A percentile compares a stretch with the other conserved stretches of the same genome.
Evolutionary conservation across 2,113 vertebrate genomes (phyloP).

Genomic region (Lepidothrix coronata): DNA sequence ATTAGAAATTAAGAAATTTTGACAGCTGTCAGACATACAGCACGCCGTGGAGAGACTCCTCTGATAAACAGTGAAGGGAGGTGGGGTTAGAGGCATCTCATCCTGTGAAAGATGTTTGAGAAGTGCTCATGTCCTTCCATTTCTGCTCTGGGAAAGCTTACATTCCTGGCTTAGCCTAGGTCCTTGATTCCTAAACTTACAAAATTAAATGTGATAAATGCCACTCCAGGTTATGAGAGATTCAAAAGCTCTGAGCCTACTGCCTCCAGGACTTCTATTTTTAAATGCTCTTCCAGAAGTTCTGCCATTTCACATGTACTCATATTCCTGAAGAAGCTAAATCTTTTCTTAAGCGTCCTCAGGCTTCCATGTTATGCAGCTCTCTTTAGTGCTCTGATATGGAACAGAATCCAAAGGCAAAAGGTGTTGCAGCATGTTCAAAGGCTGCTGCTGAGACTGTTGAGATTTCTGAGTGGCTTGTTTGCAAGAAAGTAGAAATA

Average conservation of each 20-base stretch:
- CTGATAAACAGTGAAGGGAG: background rate
- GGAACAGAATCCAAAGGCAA: accelerated
- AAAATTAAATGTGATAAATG: background rate
- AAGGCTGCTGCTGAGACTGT: background rate
- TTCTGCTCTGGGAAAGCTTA: background rate
- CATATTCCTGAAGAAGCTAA: background rate
- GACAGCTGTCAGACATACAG: background rate
- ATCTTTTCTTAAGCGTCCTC: background rate
- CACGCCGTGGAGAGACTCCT: background rate
- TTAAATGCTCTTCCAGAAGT: background rate
- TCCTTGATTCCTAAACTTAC: background rate
- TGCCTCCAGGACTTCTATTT: background rate
- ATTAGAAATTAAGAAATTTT: background rate
- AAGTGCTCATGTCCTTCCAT: background rate
- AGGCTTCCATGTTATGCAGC: background rate
- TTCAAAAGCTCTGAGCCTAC: background rate
- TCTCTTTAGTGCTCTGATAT: background rate
- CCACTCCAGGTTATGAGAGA: background rate
- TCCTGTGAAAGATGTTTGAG: background rate
- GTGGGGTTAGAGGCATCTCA: background rate
- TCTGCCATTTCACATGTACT: background rate
- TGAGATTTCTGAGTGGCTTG: background rate
- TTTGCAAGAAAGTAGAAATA: background rate
- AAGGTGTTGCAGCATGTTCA: background rate
- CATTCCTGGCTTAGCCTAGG: background rate